These are phyloP conservation scores for Diachrysia chrysitis DNA, from an alignment of 2,888 invertebrate species.

Conservation along the genomic window DNA sequence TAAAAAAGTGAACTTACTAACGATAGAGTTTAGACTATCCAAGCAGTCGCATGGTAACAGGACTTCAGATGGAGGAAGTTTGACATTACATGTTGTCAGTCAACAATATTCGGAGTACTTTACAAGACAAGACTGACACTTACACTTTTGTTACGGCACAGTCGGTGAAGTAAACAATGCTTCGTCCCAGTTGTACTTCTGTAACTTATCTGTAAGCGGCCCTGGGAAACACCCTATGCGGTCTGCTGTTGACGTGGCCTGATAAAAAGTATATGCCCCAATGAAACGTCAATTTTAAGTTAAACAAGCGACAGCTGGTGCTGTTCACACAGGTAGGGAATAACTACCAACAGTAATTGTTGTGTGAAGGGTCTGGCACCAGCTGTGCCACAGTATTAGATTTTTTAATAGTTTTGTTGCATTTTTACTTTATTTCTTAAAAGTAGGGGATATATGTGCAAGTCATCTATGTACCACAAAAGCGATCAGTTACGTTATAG, in stretches of 20 bases:
- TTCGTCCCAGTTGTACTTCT: neutral
- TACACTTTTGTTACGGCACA: too few species aligned
- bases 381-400: slow-evolving; percentile 26
- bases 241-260: slow-evolving; percentile 41
- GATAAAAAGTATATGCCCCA: slow-evolving; percentile 48
- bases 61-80: too few species aligned
- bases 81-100: neutral
- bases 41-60: neutral
- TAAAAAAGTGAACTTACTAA: too few species aligned
- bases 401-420: neutral
- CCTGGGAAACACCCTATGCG: slow-evolving; percentile 15
- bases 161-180: neutral
- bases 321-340: slow-evolving; percentile 32
- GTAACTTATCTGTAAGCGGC: neutral
- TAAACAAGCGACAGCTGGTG: slow-evolving; percentile 38
- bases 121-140: too few species aligned
- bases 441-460: neutral
- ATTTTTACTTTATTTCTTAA: neutral
- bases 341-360: slow-evolving; percentile 32
- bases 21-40: neutral
- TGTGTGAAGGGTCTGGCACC: slow-evolving; percentile 13
- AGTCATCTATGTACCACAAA: neutral
- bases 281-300: slow-evolving; percentile 46
- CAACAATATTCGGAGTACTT: too few species aligned
- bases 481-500: too few species aligned